A percentile compares a stretch with the other conserved stretches of the same genome.
Conservation (phyloP, 2,888 invertebrate species). For the Caenorhabditis sp. region DNA sequence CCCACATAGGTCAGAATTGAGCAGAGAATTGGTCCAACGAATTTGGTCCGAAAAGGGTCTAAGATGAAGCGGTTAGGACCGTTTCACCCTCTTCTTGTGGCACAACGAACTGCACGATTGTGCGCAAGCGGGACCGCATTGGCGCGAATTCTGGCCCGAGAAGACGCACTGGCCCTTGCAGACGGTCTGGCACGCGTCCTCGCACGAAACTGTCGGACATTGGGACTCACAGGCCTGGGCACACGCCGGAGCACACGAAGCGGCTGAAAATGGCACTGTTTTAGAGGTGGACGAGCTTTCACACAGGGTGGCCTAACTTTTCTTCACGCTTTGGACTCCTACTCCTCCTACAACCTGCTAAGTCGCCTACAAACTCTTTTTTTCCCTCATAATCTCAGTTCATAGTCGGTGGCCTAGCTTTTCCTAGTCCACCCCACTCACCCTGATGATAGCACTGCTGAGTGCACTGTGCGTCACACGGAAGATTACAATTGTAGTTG, state of each 20-base stretch:
- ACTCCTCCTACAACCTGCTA: no score
- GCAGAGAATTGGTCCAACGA: constrained; percentile 15
- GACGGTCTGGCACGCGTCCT: constrained; percentile 64
- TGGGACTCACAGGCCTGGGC: constrained; percentile 60
- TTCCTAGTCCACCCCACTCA: background rate
- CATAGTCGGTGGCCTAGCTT: no score
- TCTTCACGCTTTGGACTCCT: no score
- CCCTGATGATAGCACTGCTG: constrained; percentile 64
- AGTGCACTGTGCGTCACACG: constrained; percentile 64
- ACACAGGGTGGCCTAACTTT: no score
- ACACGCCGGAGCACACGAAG: constrained; percentile 62
- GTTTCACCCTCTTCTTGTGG: constrained; percentile 61
- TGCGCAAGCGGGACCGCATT: constrained; percentile 63
- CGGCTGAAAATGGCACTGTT: constrained; percentile 29
- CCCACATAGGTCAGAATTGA: constrained; percentile 48
- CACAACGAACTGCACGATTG: constrained; percentile 65
- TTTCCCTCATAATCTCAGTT: no score
- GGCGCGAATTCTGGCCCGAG: constrained; percentile 60
- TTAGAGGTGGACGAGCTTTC: no score
- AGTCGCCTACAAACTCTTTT: no score
- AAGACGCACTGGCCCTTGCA: constrained; percentile 67
- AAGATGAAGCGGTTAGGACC: constrained; percentile 13
- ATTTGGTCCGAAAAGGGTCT: background rate
- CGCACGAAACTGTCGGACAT: constrained; percentile 64
- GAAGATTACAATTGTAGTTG: constrained; percentile 62